Evolutionary conservation across 2,113 vertebrate genomes (phyloP).

Genomic region (Lathamus discolor): DNA sequence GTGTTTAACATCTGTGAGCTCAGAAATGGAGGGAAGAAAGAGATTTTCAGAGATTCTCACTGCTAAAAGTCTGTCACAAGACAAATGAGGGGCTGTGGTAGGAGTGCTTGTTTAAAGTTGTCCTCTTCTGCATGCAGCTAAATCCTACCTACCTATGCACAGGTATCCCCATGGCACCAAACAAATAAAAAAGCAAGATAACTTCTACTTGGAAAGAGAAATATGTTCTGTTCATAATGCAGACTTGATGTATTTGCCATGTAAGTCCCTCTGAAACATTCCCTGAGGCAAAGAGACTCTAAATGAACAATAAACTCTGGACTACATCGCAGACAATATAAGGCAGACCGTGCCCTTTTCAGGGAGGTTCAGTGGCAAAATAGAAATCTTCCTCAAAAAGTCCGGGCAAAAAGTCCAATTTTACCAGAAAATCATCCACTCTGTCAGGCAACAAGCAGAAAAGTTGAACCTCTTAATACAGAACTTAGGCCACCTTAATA

Average conservation of each 20-base stretch:
- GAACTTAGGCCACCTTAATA: background rate
- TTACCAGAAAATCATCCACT: background rate
- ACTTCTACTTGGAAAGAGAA: background rate
- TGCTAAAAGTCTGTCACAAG: background rate
- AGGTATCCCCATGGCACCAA: background rate
- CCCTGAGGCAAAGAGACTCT: background rate
- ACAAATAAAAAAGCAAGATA: background rate
- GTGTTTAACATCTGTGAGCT: slow-evolving; percentile 32
- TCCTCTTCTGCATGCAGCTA: background rate
- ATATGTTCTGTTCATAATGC: background rate
- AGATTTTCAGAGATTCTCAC: background rate
- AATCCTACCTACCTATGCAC: background rate
- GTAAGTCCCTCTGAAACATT: background rate
- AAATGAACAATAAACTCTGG: background rate
- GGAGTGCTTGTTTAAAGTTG: background rate
- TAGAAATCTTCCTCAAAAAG: background rate
- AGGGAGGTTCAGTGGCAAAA: background rate
- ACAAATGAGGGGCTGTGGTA: background rate
- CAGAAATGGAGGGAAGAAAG: background rate
- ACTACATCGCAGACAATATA: background rate
- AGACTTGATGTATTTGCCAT: background rate
- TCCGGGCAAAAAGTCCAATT: background rate
- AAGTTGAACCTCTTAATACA: background rate
- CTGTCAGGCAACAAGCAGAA: background rate
- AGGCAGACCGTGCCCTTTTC: background rate